A percentile compares a stretch with the other conserved stretches of the same genome.
These are phyloP conservation scores for Mellilla xanthometata DNA, from an alignment of 2,888 invertebrate genomes.

Conservation along the genomic window DNA sequence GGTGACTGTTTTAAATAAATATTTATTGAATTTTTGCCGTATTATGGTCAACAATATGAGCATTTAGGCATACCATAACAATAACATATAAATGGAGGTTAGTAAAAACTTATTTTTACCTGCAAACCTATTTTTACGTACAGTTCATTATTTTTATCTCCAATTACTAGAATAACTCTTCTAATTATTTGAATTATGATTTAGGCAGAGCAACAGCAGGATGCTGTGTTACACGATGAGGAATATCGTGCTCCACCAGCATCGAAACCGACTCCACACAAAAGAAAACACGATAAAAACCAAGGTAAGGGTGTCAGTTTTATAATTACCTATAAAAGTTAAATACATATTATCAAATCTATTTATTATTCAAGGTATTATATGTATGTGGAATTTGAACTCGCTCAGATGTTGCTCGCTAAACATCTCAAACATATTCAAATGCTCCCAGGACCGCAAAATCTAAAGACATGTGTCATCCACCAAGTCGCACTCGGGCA, in stretches of 20 bases:
- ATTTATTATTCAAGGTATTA: too few relatives aligned
- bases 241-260: conserved; percentile 50
- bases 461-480: too few relatives aligned
- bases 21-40: conserved; percentile 41
- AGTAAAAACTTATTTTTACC: conserved; percentile 1
- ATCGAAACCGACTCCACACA: conserved; percentile 44
- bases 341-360: too few relatives aligned
- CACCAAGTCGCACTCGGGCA: too few relatives aligned
- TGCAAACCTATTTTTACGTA: not conserved
- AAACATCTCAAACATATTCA: too few relatives aligned
- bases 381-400: too few relatives aligned
- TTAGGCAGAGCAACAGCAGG: conserved; percentile 56
- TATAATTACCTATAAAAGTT: too few relatives aligned
- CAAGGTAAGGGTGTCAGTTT: conserved; percentile 38
- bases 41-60: conserved; percentile 48
- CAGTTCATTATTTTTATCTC: too few relatives aligned
- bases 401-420: too few relatives aligned
- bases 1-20: conserved; percentile 45
- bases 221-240: conserved; percentile 58
- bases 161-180: not conserved
- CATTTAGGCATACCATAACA: conserved; percentile 41
- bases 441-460: too few relatives aligned
- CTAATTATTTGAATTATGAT: not conserved
- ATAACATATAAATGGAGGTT: conserved; percentile 64
- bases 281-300: conserved; percentile 58